Percentiles rank a stretch among this genome's conserved stretches.
Evolutionary conservation across 1,140 invertebrate species (phyloP).

Genomic region (Drosophila littoralis): DNA sequence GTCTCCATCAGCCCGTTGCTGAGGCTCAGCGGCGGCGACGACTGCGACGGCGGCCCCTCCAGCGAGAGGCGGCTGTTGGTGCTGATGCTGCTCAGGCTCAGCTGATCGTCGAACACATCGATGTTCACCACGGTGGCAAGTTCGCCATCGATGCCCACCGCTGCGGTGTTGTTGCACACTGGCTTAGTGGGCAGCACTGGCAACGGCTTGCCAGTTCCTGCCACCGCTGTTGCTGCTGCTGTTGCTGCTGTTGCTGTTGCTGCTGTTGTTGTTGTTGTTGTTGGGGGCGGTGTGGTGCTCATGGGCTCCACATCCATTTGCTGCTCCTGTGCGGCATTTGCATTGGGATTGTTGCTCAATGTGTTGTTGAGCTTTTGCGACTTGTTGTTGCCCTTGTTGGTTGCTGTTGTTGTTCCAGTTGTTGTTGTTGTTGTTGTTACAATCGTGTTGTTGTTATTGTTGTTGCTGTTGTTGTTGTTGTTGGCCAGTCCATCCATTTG

Average conservation of each 20-base stretch:
- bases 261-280: constrained; percentile 3
- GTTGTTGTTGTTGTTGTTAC: constrained; percentile 39
- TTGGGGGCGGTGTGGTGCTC: constrained; percentile 44
- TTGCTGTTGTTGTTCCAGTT: neutral
- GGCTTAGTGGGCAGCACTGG: neutral
- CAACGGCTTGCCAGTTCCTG: neutral
- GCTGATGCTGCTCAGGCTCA: constrained; percentile 92
- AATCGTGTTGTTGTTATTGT: constrained; percentile 58
- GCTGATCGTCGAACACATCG: constrained; percentile 88
- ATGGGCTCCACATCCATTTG: constrained; percentile 32
- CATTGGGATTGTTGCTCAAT: constrained; percentile 35
- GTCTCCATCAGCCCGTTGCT: constrained; percentile 87
- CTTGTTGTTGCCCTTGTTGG: constrained; percentile 19
- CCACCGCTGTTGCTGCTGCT: constrained; percentile 4
- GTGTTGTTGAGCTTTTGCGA: constrained; percentile 15
- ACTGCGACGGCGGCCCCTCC: constrained; percentile 89
- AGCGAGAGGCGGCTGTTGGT: constrained; percentile 91
- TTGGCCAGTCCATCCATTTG: constrained; percentile 55
- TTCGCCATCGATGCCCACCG: constrained; percentile 45
- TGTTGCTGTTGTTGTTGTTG: constrained; percentile 61
- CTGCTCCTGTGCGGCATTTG: constrained; percentile 24
- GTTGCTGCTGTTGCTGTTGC: constrained; percentile 1
- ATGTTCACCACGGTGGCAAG: constrained; percentile 78
- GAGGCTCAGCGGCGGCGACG: constrained; percentile 86
- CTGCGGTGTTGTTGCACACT: constrained; percentile 23